Percentiles rank a stretch among this genome's conserved stretches.
Conservation (phyloP, 2,113 vertebrate species). For the Gulo gulo region DNA sequence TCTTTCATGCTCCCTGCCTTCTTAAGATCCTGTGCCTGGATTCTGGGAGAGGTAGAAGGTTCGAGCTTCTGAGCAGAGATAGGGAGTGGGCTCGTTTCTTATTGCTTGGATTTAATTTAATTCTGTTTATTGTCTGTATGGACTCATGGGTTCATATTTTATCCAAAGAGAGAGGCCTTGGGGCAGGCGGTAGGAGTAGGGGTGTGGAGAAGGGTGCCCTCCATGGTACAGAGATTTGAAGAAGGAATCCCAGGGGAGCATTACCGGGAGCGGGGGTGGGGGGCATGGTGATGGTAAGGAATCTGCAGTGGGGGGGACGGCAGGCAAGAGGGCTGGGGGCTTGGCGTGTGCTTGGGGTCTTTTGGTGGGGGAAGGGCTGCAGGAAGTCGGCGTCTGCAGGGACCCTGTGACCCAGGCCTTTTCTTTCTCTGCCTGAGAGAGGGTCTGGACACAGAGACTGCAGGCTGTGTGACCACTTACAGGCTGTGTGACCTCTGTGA, state of each 20-base stretch:
- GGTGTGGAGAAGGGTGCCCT: neutral
- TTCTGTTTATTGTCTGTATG: fast-evolving
- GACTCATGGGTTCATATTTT: neutral
- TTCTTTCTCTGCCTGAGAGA: neutral
- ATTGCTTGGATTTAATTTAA: neutral
- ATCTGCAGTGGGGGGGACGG: neutral
- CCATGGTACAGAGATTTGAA: neutral
- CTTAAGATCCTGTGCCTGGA: neutral
- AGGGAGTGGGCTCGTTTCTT: neutral
- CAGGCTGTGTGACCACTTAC: too few species aligned
- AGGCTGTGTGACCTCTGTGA: neutral
- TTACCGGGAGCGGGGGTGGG: fast-evolving
- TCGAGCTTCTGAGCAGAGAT: neutral
- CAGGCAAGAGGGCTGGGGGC: neutral
- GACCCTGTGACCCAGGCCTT: neutral
- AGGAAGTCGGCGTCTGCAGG: neutral
- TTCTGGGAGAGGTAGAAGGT: neutral
- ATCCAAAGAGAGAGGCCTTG: neutral
- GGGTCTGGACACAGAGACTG: neutral
- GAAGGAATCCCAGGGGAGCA: neutral
- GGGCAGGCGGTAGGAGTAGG: neutral
- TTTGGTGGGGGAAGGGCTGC: too few species aligned
- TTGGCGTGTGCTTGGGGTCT: neutral
- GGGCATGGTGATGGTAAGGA: neutral
- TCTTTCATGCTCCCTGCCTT: neutral